phyloP scores from a whole-genome alignment of 2,797 vertebrate species.

The Sebastes steindachneri region DNA sequence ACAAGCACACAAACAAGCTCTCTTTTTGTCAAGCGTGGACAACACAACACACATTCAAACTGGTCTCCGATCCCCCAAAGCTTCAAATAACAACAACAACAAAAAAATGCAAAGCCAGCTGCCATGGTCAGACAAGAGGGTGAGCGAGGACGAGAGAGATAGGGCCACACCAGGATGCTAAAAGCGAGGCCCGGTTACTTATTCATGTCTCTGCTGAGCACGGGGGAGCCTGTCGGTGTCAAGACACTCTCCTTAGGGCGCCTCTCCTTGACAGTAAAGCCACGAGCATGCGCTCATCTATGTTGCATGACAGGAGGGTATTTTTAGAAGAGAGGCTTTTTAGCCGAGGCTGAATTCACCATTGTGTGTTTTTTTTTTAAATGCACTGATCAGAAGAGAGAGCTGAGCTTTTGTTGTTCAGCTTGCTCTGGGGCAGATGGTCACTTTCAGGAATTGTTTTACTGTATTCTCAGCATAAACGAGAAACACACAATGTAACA shows the following conservation, averaged over 20 bases:
- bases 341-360: slow-evolving; percentile 39
- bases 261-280: slow-evolving; percentile 68
- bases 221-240: slow-evolving; percentile 59
- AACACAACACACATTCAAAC: slow-evolving; percentile 16
- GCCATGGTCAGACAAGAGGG: slow-evolving; percentile 40
- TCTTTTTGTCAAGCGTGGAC: slow-evolving; percentile 34
- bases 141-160: not conserved
- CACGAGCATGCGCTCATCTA: slow-evolving; percentile 72
- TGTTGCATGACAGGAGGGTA: slow-evolving; percentile 77
- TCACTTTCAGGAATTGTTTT: not conserved
- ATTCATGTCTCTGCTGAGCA: slow-evolving; percentile 76
- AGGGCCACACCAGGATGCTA: slow-evolving; percentile 38
- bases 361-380: slow-evolving; percentile 24
- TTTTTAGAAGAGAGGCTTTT: slow-evolving; percentile 78
- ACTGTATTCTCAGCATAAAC: not conserved
- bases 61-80: slow-evolving; percentile 55
- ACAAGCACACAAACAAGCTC: slow-evolving; percentile 17
- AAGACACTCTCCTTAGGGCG: slow-evolving; percentile 58
- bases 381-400: slow-evolving; percentile 12
- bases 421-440: slow-evolving; percentile 15
- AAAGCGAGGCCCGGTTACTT: slow-evolving; percentile 77
- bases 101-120: slow-evolving; percentile 49
- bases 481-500: not conserved
- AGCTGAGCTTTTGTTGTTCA: slow-evolving; percentile 11
- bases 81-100: slow-evolving; percentile 36